Evolutionary conservation across 1,140 invertebrate genomes (phyloP).

Genomic region (Calephelis virginiensis): DNA sequence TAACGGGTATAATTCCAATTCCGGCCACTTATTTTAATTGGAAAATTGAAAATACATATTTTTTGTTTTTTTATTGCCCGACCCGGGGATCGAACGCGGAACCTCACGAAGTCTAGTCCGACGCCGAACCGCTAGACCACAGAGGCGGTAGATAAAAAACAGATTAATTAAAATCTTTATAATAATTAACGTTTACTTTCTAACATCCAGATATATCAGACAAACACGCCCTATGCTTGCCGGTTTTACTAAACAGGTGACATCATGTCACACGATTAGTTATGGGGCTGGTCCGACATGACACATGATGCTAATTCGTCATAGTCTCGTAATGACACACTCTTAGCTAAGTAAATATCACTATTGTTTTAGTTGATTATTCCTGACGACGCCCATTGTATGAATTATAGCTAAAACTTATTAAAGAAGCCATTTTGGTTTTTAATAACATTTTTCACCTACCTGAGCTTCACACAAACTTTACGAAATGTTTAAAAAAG

Average conservation of each 20-base stretch:
- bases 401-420: conserved; percentile 42
- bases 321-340: conserved; percentile 31
- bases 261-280: conserved; percentile 35
- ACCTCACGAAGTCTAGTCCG: too few relatives aligned
- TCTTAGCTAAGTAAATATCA: conserved; percentile 17
- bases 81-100: too few relatives aligned
- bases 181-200: not conserved
- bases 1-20: too few relatives aligned
- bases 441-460: too few relatives aligned
- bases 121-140: too few relatives aligned
- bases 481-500: too few relatives aligned
- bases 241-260: conserved; percentile 17
- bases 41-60: too few relatives aligned
- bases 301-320: conserved; percentile 55
- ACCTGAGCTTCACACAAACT: too few relatives aligned
- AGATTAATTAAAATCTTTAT: not conserved
- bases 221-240: conserved; percentile 22
- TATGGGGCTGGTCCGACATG: conserved; percentile 43
- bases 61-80: too few relatives aligned
- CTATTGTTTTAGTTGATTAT: conserved; percentile 54
- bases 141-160: too few relatives aligned
- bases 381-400: conserved; percentile 31
- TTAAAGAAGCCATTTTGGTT: conserved; percentile 12
- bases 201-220: too few relatives aligned
- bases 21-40: too few relatives aligned